Conservation (phyloP, 2,888 invertebrate genomes). For the Chromoteleia sp. region DNA sequence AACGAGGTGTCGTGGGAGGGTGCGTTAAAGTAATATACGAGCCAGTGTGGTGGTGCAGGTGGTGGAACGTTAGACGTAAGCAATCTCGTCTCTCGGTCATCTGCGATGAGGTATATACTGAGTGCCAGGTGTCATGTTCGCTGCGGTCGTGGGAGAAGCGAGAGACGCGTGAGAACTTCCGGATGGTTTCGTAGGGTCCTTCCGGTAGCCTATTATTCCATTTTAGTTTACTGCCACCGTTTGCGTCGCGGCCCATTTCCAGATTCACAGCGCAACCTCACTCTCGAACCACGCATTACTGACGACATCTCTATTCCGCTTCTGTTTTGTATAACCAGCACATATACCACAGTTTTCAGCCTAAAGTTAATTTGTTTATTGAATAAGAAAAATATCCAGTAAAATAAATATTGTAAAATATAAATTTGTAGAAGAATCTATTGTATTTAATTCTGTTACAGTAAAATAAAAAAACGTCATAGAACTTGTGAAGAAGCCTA, state of each 20-base stretch:
- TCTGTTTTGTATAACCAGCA: not conserved
- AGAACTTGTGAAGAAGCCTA: too few species aligned
- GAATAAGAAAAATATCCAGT: too few species aligned
- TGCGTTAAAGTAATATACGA: conserved; percentile 57
- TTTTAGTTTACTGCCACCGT: conserved; percentile 81
- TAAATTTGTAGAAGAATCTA: too few species aligned
- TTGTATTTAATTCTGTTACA: too few species aligned
- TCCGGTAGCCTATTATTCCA: conserved; percentile 84
- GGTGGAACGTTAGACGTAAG: conserved; percentile 74
- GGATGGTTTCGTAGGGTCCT: conserved; percentile 82
- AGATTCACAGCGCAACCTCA: conserved; percentile 41
- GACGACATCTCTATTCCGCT: not conserved
- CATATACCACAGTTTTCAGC: too few species aligned
- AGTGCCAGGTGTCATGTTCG: conserved; percentile 84
- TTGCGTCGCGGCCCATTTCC: conserved; percentile 69
- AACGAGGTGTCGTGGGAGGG: conserved; percentile 64
- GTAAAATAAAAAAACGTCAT: too few species aligned
- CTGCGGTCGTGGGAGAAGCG: conserved; percentile 83
- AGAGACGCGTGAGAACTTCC: conserved; percentile 85
- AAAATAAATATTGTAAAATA: too few species aligned
- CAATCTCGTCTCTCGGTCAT: conserved; percentile 74
- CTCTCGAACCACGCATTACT: not conserved
- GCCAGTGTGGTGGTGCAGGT: conserved; percentile 65
- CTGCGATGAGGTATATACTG: conserved; percentile 73
- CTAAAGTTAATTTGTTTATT: too few species aligned